phyloP scores from a whole-genome alignment of 2,888 invertebrate genomes.

The Chelonus formosanus region DNA sequence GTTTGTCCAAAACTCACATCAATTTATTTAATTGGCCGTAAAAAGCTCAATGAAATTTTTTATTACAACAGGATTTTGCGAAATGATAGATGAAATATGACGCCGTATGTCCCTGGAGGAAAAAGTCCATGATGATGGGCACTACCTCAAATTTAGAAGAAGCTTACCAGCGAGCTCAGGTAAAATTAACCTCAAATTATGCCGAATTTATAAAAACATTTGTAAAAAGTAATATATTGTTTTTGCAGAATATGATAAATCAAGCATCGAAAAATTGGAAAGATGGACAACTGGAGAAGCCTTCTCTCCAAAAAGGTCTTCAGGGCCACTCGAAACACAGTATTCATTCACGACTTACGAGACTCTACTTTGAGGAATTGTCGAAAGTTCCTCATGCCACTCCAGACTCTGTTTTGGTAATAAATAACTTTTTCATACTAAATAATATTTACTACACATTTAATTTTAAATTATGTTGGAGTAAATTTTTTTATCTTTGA shows the following conservation, averaged over 20 bases:
- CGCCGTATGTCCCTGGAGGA: conserved; percentile 47
- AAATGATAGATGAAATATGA: conserved; percentile 53
- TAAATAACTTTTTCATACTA: neutral
- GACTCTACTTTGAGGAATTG: conserved; percentile 61
- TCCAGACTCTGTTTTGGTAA: conserved; percentile 62
- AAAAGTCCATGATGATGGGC: conserved; percentile 60
- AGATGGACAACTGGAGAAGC: conserved; percentile 44
- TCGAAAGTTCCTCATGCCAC: conserved; percentile 62
- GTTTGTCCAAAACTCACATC: neutral
- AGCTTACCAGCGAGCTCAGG: conserved; percentile 63
- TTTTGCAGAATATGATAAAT: conserved; percentile 56
- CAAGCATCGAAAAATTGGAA: conserved; percentile 47
- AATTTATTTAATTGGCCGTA: neutral
- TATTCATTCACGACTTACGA: conserved; percentile 61
- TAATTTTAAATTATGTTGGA: no score
- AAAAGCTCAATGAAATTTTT: neutral
- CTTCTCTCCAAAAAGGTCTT: conserved; percentile 47
- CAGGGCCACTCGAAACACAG: conserved; percentile 57
- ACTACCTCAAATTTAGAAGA: conserved; percentile 60
- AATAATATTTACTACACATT: neutral
- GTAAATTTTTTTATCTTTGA: no score
- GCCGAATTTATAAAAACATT: neutral
- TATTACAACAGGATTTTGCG: conserved; percentile 51
- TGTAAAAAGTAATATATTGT: neutral
- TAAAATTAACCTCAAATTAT: conserved; percentile 33